Evolutionary conservation across 1,140 invertebrate genomes (phyloP).

Genomic region (Drosophila grimshawi): DNA sequence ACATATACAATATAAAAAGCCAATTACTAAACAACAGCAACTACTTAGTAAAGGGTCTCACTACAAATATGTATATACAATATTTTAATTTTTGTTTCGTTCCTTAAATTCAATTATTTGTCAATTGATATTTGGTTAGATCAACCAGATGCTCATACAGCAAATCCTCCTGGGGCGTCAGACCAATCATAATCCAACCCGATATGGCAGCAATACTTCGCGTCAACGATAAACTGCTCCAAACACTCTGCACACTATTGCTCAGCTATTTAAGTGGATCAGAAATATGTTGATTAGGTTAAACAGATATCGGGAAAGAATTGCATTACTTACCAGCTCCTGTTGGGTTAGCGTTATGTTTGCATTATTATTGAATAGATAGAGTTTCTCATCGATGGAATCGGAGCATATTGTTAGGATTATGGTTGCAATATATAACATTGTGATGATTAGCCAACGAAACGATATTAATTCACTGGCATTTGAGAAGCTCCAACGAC

Average conservation of each 20-base stretch:
- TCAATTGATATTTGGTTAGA: slow-evolving; percentile 83
- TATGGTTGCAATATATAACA: slow-evolving; percentile 84
- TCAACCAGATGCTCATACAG: slow-evolving; percentile 83
- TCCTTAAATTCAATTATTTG: slow-evolving; percentile 83
- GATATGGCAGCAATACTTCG: slow-evolving; percentile 82
- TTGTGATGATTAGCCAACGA: slow-evolving; percentile 83
- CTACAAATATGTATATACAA: slow-evolving; percentile 56
- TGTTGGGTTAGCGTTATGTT: slow-evolving; percentile 80
- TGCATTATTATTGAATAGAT: slow-evolving; percentile 73
- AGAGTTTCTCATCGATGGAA: slow-evolving; percentile 81
- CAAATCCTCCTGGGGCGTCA: slow-evolving; percentile 79
- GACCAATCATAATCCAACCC: slow-evolving; percentile 83
- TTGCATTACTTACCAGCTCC: slow-evolving; percentile 69
- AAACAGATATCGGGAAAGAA: not conserved
- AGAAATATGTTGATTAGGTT: not conserved
- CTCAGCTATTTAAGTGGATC: slow-evolving; percentile 49
- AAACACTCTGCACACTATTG: slow-evolving; percentile 77
- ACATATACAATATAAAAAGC: slow-evolving; percentile 73
- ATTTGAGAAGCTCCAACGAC: slow-evolving; percentile 81
- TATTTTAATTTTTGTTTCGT: slow-evolving; percentile 8
- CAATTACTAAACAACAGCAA: slow-evolving; percentile 74
- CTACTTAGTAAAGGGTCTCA: slow-evolving; percentile 55
- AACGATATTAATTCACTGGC: slow-evolving; percentile 82
- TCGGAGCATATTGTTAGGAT: slow-evolving; percentile 83
- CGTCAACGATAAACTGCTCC: slow-evolving; percentile 82